phyloP scores from a whole-genome alignment of 2,797 vertebrate species.

The Nasua narica region DNA sequence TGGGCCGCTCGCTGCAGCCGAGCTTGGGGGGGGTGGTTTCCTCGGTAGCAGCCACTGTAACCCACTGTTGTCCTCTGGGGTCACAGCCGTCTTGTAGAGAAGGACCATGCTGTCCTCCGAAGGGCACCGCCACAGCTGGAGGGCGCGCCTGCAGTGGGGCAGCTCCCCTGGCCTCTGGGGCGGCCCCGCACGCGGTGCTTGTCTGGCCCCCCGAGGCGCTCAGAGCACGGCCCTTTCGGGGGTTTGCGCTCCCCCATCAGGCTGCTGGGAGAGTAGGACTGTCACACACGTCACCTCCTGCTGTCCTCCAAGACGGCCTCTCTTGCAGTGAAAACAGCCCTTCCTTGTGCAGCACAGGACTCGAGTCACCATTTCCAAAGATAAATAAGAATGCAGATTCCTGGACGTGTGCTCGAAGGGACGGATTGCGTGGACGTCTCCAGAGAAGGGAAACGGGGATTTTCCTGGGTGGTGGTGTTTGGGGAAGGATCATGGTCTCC shows the following conservation, averaged over 20 bases:
- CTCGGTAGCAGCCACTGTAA: background rate
- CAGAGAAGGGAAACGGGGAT: background rate
- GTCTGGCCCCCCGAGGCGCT: background rate
- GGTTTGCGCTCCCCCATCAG: rapidly evolving
- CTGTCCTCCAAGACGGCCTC: rapidly evolving
- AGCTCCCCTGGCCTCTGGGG: rapidly evolving
- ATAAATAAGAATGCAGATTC: background rate
- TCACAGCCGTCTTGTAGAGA: rapidly evolving
- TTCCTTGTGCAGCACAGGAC: background rate
- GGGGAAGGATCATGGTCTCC: background rate
- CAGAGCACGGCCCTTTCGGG: rapidly evolving
- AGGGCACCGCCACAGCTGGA: background rate
- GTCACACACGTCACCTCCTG: rapidly evolving
- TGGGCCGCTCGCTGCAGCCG: background rate
- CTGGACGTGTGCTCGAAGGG: background rate
- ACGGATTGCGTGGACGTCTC: background rate
- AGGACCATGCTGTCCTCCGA: rapidly evolving
- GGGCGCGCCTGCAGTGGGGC: rapidly evolving
- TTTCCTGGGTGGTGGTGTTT: background rate
- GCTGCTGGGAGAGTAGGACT: background rate
- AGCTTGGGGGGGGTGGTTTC: rapidly evolving
- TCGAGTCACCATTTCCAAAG: background rate
- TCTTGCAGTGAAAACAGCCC: background rate
- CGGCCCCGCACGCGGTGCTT: rapidly evolving
- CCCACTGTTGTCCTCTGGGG: no score